Evolutionary conservation across 2,888 invertebrate species (phyloP), one percentile per base, ranked within the genome.

Genomic region (Drosophila austrosaltans): DNA sequence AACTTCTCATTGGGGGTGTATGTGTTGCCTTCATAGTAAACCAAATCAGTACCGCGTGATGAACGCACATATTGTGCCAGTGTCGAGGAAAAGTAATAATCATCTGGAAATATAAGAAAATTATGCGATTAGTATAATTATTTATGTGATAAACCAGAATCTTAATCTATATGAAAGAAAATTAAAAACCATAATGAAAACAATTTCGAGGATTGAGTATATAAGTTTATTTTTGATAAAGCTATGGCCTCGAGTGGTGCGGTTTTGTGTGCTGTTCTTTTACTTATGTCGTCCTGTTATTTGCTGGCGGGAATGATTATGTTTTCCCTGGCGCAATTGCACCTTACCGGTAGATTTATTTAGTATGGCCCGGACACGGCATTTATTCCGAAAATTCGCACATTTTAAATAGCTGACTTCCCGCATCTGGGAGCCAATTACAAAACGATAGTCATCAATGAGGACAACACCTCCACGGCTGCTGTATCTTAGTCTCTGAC

Each of bases 1-100:
- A 82, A 66, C 78, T 91, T 92, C 53, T 91, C 91, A 64, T 92
- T 92, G 39, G 92, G 92, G 10, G 92, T 92, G 66, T 91, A 92
- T 0, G 92, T 92, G 71, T 92, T 92, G 42, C 86, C 83, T 69
- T 90, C 84, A 64, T 87, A 86, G 53, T 89, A 77, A 25, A 91
- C 89, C 63, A 92, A 64, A 62, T 90, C 88, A 20, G 91, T 92
- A 57, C 91, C 91, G 20, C 92, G 90, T 48, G 75, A 79, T 8
- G 85, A 86, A 2, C 79, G 75, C 48, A 86, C 85, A 65, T 86
- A 86, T 30, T 82, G 78, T 0, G 78, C 85, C 2, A 82, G 30
- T 32, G 48, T 71, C 2, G 53, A 10, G 2, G 42, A 48, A 2
- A 48, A 48, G 22, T 48, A 48, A 25, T 48, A 48, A 25, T 48